Percentiles rank a stretch among this genome's conserved stretches.
phyloP scores from a whole-genome alignment of 2,888 invertebrate species.

The Nudaria mundana region DNA sequence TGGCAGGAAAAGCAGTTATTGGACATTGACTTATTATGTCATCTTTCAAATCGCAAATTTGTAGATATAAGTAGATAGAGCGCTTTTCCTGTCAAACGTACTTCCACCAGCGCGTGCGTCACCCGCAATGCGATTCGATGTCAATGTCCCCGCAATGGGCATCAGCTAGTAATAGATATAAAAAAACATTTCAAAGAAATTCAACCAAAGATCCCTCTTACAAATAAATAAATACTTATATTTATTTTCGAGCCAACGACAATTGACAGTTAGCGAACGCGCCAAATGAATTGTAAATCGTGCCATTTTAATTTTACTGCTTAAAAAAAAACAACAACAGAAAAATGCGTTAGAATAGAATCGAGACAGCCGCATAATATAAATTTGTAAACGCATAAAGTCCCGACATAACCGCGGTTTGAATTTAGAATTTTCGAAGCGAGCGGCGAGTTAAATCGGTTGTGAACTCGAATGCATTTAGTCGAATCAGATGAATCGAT shows the following conservation, averaged over 20 bases:
- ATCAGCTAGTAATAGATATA: too few species aligned
- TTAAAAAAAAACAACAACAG: conserved; percentile 16
- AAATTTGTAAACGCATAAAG: conserved; percentile 56
- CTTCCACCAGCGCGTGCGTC: too few species aligned
- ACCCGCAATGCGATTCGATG: too few species aligned
- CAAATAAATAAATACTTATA: conserved; percentile 73
- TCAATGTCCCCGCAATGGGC: too few species aligned
- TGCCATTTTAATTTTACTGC: conserved; percentile 26
- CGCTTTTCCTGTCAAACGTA: too few species aligned
- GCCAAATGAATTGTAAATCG: conserved; percentile 57
- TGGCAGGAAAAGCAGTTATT: too few species aligned
- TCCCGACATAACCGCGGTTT: conserved; percentile 59
- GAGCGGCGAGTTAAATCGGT: conserved; percentile 73
- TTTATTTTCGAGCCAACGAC: conserved; percentile 55
- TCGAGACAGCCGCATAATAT: conserved; percentile 23
- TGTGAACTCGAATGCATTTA: conserved; percentile 65
- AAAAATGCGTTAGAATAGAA: conserved; percentile 11
- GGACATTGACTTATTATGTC: too few species aligned
- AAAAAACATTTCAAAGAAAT: conserved; percentile 34
- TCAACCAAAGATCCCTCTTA: conserved; percentile 53
- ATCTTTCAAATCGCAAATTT: too few species aligned
- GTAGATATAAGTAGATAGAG: too few species aligned
- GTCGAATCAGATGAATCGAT: conserved; percentile 61
- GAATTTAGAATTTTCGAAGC: conserved; percentile 65
- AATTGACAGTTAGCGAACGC: conserved; percentile 69